Percentiles rank a stretch among this genome's conserved stretches.
phyloP scores from a whole-genome alignment of 2,797 vertebrate species.

The Periparus ater region DNA sequence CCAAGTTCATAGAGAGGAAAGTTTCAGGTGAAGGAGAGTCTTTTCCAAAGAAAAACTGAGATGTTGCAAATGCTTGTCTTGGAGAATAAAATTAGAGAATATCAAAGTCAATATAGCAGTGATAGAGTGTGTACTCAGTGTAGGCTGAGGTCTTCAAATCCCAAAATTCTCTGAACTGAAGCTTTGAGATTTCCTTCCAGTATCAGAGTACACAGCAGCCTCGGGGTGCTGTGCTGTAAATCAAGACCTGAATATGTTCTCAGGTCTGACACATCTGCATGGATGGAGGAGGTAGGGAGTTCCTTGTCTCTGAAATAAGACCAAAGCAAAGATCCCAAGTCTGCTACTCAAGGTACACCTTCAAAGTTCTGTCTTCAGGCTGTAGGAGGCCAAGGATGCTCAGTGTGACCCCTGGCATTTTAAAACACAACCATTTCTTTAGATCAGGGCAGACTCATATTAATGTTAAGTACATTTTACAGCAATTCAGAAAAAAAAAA shows the following conservation, averaged over 20 bases:
- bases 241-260: neutral
- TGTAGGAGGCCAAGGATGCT: neutral
- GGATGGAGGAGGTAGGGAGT: neutral
- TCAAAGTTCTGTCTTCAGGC: neutral
- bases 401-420: neutral
- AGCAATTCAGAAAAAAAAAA: neutral
- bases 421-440: neutral
- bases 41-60: neutral
- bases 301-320: neutral
- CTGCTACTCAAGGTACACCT: neutral
- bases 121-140: neutral
- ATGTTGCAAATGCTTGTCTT: neutral
- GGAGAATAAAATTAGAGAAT: neutral
- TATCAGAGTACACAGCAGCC: neutral
- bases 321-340: neutral
- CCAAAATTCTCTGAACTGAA: neutral
- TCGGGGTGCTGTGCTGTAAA: neutral
- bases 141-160: neutral
- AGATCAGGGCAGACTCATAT: neutral
- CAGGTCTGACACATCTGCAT: neutral
- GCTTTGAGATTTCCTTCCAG: neutral
- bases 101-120: neutral
- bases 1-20: neutral
- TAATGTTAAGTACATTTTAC: neutral
- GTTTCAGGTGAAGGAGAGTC: neutral